Evolutionary conservation across 2,113 vertebrate genomes (phyloP), one percentile per base, ranked within the genome.

Genomic region (Lota lota): DNA sequence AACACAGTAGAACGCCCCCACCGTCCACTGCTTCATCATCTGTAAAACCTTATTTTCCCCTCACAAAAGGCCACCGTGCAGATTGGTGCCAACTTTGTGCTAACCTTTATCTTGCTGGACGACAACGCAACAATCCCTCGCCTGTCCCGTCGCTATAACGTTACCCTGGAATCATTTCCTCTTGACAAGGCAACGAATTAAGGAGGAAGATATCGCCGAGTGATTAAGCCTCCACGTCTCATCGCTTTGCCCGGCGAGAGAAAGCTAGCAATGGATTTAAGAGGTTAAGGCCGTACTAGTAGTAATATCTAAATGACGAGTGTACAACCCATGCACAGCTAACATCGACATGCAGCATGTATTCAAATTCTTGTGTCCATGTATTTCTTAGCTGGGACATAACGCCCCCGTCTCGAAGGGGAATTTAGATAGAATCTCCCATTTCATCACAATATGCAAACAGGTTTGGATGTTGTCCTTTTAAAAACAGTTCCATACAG

Each of bases 31-130:
- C 80, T 80, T 79, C 80, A 85, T 88, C 76, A 78, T 15, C 61
- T 63, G 63, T 64, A 54, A 59, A 28, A 66, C n/a, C 64, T 73
- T 59, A 72, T 71, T 80, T 75, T 70, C 61, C 66, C 40, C 40
- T 47, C 40, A 47, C 40, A 47, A 47, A 33, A 0, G 33, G 59
- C 33, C 58, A 63, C 78, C 71, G 63, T 77, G 69, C 61, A 72
- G 76, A 82, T 79, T 22, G 67, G 36, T 69, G 73, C 77, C 69
- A 73, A 75, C 33, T 65, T 68, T 61, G 11, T 66, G 79, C 83
- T 81, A 82, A 80, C 75, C 73, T 76, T 84, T 81, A 80, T 81
- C 75, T 76, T 64, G 19, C 28, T 7, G 66, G 66, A 56, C 1
- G 73, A 69, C 72, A 73, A 67, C 0, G 20, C 60, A 20, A 66